Base-by-base conservation (phyloP, 2,113 vertebrate species). In the Loxodonta africana region DNA sequence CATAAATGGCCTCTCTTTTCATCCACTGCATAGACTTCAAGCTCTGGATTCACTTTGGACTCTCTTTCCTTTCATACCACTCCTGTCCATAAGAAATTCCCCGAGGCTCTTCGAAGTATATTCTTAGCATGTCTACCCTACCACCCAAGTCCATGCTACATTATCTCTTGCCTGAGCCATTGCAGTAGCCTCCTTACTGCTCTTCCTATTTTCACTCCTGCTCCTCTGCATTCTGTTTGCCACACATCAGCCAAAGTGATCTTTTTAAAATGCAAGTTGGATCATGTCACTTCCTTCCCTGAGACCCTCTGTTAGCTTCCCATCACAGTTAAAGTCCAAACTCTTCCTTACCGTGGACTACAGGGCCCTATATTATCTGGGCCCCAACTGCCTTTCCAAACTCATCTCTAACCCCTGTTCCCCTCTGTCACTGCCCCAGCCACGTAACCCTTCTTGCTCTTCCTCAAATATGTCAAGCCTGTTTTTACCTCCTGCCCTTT, bases 261-360 rank as follows among this genome's bases (percentile, higher is more conserved):
- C 44, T 80, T 93, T 87, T 73, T 41, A 48, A 90, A 95, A 91
- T 82, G 1, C 71, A 95, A 81, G 18, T 74, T 95, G 90, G n/a
- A 77, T 76, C 41, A 25, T 82, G 26, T 95, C 76, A n/a, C 44
- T 63, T 91, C 46, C 60, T 93, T 95, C 41, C 41, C 33, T 93
- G 48, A 82, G 82, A 44, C 37, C 73, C 63, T 90, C 73, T n/a
- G 3, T 92, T 94, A 67, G 33, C 33, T 33, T 91, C 67, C 60
- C 46, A 51, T 65, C 37, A 82, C 37, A 86, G 18, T 88, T 87
- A 78, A 91, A 91, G 82, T 82, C n/a, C 44, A 89, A 20, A 37
- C 26, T 33, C 62, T 60, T 57, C 69, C 69, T 71, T 73, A 46
- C 80, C 5, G 0, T 81, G 57, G 6, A 73, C 30, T 62, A 5